A percentile compares a stretch with the other conserved stretches of the same genome.
Evolutionary conservation across 2,888 invertebrate genomes (phyloP).

Genomic region (Cosmia trapezina): DNA sequence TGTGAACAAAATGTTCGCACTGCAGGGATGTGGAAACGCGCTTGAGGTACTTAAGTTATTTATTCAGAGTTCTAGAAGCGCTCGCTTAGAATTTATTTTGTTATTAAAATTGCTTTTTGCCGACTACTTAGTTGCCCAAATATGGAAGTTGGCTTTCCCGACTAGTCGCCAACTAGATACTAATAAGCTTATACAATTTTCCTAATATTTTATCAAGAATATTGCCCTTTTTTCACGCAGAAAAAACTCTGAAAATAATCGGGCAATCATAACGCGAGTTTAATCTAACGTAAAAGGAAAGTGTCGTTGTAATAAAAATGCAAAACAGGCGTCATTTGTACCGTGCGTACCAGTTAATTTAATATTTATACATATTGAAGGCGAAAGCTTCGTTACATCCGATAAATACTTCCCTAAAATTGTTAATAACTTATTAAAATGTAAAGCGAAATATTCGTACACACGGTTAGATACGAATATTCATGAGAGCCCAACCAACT

Average conservation of each 20-base stretch:
- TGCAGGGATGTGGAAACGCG: no score
- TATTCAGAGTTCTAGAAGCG: not conserved
- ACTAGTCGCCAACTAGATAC: no score
- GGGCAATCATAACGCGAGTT: conserved; percentile 29
- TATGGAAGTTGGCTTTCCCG: no score
- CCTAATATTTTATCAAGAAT: not conserved
- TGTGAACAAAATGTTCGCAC: no score
- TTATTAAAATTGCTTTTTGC: no score
- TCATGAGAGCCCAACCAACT: not conserved
- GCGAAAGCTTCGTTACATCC: conserved; percentile 14
- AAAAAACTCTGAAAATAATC: conserved; percentile 25
- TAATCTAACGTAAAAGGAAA: conserved; percentile 62
- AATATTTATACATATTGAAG: conserved; percentile 19
- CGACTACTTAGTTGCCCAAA: no score
- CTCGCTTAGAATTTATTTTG: not conserved
- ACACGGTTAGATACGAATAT: conserved; percentile 13
- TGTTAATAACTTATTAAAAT: conserved; percentile 19
- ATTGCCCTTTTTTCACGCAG: not conserved
- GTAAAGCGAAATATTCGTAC: conserved; percentile 12
- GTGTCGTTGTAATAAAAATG: conserved; percentile 75
- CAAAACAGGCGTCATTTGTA: conserved; percentile 63
- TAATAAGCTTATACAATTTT: not conserved
- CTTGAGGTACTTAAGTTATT: not conserved
- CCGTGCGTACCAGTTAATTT: conserved; percentile 30
- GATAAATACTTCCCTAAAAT: conserved; percentile 25